Conservation (phyloP, 2,113 vertebrate species). For the Hirundichthys speculiger region DNA sequence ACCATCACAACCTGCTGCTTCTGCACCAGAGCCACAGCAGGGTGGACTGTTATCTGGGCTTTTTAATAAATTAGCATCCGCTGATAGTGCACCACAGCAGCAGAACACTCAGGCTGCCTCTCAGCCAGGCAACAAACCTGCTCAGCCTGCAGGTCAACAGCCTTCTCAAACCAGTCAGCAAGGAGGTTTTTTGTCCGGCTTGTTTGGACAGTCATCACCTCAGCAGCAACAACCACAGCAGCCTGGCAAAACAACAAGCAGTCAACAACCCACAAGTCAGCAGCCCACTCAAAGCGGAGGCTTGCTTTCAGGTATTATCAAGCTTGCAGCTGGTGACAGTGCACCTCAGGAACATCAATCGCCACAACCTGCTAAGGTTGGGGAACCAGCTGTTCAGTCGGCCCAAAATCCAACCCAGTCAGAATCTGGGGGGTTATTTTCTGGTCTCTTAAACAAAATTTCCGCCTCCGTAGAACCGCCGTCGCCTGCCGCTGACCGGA, state of each 20-base stretch:
- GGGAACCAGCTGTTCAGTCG: conserved; percentile 34
- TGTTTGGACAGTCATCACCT: conserved; percentile 61
- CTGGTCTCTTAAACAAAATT: conserved; percentile 76
- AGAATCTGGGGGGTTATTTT: conserved; percentile 77
- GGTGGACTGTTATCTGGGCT: conserved; percentile 76
- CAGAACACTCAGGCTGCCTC: conserved; percentile 31
- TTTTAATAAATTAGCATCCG: conserved; percentile 83
- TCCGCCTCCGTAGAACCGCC: conserved; percentile 56
- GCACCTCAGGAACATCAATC: conserved; percentile 50
- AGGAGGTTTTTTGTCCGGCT: conserved; percentile 72
- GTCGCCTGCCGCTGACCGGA: conserved; percentile 35
- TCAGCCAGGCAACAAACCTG: conserved; percentile 49
- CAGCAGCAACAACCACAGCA: conserved; percentile 47
- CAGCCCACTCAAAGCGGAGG: conserved; percentile 67
- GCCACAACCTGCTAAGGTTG: conserved; percentile 27
- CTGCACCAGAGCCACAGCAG: conserved; percentile 67
- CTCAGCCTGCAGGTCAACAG: conserved; percentile 47
- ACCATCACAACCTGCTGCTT: conserved; percentile 49
- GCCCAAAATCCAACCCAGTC: conserved; percentile 49
- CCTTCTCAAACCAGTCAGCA: conserved; percentile 59
- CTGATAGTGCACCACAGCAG: conserved; percentile 68
- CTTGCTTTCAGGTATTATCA: conserved; percentile 80
- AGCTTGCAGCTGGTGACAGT: conserved; percentile 81
- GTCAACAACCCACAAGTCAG: conserved; percentile 48
- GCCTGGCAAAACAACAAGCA: conserved; percentile 30